Base-by-base conservation (phyloP, 2,797 vertebrate genomes). In the Enteromius viviparus region DNA sequence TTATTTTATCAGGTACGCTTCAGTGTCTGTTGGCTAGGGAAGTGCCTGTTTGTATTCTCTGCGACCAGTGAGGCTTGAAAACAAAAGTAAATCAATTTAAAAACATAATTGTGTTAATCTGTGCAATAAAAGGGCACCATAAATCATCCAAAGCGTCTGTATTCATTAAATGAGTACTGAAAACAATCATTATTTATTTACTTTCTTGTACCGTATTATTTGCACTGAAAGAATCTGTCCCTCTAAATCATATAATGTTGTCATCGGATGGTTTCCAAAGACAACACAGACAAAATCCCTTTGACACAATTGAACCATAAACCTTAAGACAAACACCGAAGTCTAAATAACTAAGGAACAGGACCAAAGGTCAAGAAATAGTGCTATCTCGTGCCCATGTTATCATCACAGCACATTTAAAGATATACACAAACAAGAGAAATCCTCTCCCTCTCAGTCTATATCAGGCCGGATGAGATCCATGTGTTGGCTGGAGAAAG, bases 1-100 rank as follows among this genome's bases (percentile, higher is more conserved):
- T 85, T 84, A 85, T 87, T 84, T 85, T 14, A 77, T 80, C 78
- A 84, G 85, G 81, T 84, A 85, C 71, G 21, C 26, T 55, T 80
- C 64, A 32, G 40, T 62, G 21, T 78, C 75, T 40, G 26, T 29
- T 29, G 69, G 42, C 69, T 64, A 29, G 77, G 19, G 9, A 66
- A 53, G 62, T 26, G 42, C 55, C 23, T 29, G 34, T 84, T 83
- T 85, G 55, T 78, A 75, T 85, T 55, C 62, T 65, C 64, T 21
- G 23, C 4, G 11, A 29, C 49, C 79, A 87, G 62, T 81, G 81
- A 86, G 81, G 76, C 80, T 76, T 75, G 71, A 82, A 80, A 82
- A 79, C n/a, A 2, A 77, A 79, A 60, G 34, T 51, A 80, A 83
- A 80, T 80, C 42, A 80, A 85, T 79, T 86, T 82, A 83, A 78